Evolutionary conservation across 2,888 invertebrate genomes (phyloP).

Genomic region (Cinara cedri): DNA sequence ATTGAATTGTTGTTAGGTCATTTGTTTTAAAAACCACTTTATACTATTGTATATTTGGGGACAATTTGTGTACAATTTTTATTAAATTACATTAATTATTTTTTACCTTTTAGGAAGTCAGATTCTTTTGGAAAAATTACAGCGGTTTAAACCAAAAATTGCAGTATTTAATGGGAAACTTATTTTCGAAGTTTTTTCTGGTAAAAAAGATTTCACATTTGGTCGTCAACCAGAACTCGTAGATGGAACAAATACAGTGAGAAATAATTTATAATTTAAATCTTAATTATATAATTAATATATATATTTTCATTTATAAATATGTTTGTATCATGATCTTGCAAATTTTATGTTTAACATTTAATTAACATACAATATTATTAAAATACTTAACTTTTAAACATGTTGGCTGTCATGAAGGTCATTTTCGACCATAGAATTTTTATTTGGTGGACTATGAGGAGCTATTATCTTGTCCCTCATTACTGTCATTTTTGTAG

Average conservation of each 20-base stretch:
- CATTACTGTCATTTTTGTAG: too few relatives aligned
- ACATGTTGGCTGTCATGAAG: too few relatives aligned
- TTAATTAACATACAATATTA: not conserved
- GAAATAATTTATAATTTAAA: slow-evolving; percentile 61
- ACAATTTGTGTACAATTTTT: too few relatives aligned
- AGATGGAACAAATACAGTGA: slow-evolving; percentile 92
- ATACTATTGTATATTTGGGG: too few relatives aligned
- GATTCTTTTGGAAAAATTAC: slow-evolving; percentile 85
- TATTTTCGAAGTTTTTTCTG: slow-evolving; percentile 96
- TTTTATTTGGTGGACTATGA: too few relatives aligned
- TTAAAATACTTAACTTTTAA: too few relatives aligned
- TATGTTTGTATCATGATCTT: not conserved
- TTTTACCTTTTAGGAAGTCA: slow-evolving; percentile 70
- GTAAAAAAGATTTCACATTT: slow-evolving; percentile 95
- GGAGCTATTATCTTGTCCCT: too few relatives aligned
- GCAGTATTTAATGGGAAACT: slow-evolving; percentile 98
- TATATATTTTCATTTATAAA: not conserved
- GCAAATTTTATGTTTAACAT: not conserved
- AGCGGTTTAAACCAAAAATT: slow-evolving; percentile 92
- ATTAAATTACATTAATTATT: not conserved
- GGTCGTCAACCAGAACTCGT: slow-evolving; percentile 93
- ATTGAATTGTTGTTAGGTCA: too few relatives aligned
- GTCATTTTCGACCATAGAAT: too few relatives aligned
- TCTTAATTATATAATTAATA: slow-evolving; percentile 17
- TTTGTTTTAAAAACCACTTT: too few relatives aligned